These are phyloP conservation scores for Pleuronectes platessa DNA, from an alignment of 2,113 vertebrate genomes.

Conservation along the genomic window DNA sequence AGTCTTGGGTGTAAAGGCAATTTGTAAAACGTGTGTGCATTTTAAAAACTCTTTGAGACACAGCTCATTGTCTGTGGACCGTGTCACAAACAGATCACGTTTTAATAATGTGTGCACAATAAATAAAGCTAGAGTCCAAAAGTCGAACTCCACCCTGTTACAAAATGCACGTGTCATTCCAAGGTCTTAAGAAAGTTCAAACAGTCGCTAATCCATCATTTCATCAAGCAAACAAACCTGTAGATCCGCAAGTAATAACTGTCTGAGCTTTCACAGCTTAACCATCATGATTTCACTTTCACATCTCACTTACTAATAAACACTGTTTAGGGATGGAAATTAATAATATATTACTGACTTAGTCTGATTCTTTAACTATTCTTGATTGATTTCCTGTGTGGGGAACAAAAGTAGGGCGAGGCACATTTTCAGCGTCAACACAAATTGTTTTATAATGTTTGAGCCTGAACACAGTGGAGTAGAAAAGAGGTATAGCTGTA, in stretches of 20 bases:
- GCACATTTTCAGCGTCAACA: background rate
- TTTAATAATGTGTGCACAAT: conserved; percentile 48
- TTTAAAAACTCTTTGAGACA: background rate
- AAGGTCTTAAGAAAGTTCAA: conserved; percentile 49
- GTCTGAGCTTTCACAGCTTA: conserved; percentile 25
- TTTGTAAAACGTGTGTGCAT: conserved; percentile 13
- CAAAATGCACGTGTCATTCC: conserved; percentile 34
- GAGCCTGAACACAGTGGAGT: background rate
- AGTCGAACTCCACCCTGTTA: conserved; percentile 66
- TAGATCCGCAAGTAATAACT: background rate
- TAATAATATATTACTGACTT: background rate
- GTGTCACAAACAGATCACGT: conserved; percentile 14
- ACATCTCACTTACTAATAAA: background rate
- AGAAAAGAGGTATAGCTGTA: background rate
- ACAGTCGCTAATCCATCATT: conserved; percentile 47
- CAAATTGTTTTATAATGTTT: background rate
- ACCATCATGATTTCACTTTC: conserved; percentile 53
- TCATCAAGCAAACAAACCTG: conserved; percentile 45
- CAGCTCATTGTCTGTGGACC: background rate
- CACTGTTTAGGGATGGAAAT: background rate
- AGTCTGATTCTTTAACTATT: background rate
- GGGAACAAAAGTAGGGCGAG: background rate
- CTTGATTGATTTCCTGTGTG: background rate
- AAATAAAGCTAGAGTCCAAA: conserved; percentile 63
- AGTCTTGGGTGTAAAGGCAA: conserved; percentile 3